A percentile compares a stretch with the other conserved stretches of the same genome.
phyloP scores from a whole-genome alignment of 2,113 vertebrate genomes.

The Tragelaphus imberbis region DNA sequence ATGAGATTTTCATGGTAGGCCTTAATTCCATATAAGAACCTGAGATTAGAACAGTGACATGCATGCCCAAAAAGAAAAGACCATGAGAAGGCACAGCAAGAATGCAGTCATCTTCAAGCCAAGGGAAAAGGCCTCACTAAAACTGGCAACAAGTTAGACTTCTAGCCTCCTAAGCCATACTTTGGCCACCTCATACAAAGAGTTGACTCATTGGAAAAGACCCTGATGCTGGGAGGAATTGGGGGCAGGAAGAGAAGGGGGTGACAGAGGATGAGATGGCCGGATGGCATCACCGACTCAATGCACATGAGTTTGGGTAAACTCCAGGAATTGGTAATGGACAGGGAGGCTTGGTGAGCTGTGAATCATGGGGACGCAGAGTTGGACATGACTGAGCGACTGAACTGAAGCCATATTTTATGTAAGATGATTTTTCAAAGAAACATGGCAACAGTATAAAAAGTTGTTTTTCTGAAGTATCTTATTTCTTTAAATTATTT shows the following conservation, averaged over 20 bases:
- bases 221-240: no score
- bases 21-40: not conserved
- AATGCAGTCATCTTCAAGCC: not conserved
- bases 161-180: not conserved
- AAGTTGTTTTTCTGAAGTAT: not conserved
- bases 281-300: accelerated
- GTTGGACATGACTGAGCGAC: no score
- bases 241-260: no score
- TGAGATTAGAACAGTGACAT: not conserved
- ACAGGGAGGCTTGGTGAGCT: no score
- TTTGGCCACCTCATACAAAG: not conserved
- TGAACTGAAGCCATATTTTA: not conserved
- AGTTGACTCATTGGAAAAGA: no score
- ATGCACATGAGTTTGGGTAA: no score
- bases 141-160: not conserved
- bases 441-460: not conserved
- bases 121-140: not conserved
- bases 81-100: not conserved
- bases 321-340: no score
- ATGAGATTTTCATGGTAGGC: not conserved
- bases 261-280: no score
- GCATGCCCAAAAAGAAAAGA: not conserved
- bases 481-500: not conserved
- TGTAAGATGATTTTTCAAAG: not conserved
- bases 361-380: accelerated